phyloP scores from a whole-genome alignment of 1,140 invertebrate genomes.

The Ceratosolen fusciceps region DNA sequence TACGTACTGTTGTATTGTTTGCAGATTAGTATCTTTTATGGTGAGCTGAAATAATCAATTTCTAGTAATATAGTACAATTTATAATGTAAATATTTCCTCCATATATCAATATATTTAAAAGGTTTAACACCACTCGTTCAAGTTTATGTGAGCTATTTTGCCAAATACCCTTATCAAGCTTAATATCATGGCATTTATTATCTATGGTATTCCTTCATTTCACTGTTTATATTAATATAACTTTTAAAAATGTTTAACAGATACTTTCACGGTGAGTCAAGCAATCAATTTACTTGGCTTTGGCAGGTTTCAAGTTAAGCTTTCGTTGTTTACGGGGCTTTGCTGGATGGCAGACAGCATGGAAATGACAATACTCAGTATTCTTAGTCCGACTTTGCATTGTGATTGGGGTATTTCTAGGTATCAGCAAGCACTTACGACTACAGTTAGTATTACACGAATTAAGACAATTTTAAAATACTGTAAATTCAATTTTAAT shows the following conservation, averaged over 20 bases:
- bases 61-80: slow-evolving; percentile 13
- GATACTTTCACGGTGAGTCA: slow-evolving; percentile 96
- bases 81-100: slow-evolving; percentile 17
- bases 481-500: neutral
- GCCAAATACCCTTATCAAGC: neutral
- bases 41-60: slow-evolving; percentile 41
- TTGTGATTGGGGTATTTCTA: slow-evolving; percentile 93
- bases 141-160: neutral
- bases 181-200: neutral
- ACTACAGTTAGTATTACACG: slow-evolving; percentile 76
- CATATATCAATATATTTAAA: neutral
- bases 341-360: slow-evolving; percentile 97
- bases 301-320: slow-evolving; percentile 96
- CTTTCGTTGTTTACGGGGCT: slow-evolving; percentile 87
- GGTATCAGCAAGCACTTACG: slow-evolving; percentile 82
- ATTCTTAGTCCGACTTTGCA: slow-evolving; percentile 93
- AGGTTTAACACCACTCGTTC: neutral
- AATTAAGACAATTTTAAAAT: neutral
- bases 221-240: neutral
- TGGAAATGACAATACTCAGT: slow-evolving; percentile 98
- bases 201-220: neutral
- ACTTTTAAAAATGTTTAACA: slow-evolving; percentile 67
- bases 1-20: slow-evolving; percentile 39
- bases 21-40: slow-evolving; percentile 41
- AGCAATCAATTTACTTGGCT: slow-evolving; percentile 95